Conservation (phyloP, 2,113 vertebrate species). For the Leucoraja erinaceus region DNA sequence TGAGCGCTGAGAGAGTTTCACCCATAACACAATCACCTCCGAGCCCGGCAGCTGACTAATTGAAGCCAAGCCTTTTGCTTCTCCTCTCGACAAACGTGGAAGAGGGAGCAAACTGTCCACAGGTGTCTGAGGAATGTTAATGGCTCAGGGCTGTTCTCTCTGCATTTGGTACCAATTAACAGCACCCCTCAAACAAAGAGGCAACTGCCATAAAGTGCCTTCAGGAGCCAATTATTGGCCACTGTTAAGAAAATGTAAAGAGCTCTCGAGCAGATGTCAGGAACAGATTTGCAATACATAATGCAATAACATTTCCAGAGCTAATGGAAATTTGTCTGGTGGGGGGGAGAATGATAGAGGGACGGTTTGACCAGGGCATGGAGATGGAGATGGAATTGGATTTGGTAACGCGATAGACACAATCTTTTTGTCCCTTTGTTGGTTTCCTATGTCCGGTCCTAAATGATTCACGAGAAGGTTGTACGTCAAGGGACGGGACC, state of each 20-base stretch:
- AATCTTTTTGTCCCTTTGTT: not conserved
- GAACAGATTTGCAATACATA: slow-evolving; percentile 14
- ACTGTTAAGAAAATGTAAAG: slow-evolving; percentile 24
- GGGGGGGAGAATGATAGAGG: not conserved
- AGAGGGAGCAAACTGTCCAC: slow-evolving; percentile 62
- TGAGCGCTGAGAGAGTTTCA: not conserved
- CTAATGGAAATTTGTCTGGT: not conserved
- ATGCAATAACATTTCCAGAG: slow-evolving; percentile 7
- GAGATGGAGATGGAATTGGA: not conserved
- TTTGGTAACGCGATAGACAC: not conserved
- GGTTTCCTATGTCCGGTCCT: not conserved
- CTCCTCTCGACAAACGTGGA: slow-evolving; percentile 68
- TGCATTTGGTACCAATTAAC: slow-evolving; percentile 58
- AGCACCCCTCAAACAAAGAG: slow-evolving; percentile 40
- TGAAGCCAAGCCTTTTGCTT: slow-evolving; percentile 72
- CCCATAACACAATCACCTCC: slow-evolving; percentile 58
- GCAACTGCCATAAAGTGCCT: slow-evolving; percentile 45
- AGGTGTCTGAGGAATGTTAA: slow-evolving; percentile 78
- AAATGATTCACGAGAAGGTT: not conserved
- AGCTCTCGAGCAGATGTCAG: not conserved
- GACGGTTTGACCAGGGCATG: not conserved
- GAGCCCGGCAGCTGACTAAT: slow-evolving; percentile 66
- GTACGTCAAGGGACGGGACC: not conserved
- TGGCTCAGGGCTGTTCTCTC: slow-evolving; percentile 46
- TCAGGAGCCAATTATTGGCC: slow-evolving; percentile 51